These are phyloP conservation scores for Cataglyphis rosenhaueri DNA, from an alignment of 2,888 invertebrate genomes.

Conservation along the genomic window DNA sequence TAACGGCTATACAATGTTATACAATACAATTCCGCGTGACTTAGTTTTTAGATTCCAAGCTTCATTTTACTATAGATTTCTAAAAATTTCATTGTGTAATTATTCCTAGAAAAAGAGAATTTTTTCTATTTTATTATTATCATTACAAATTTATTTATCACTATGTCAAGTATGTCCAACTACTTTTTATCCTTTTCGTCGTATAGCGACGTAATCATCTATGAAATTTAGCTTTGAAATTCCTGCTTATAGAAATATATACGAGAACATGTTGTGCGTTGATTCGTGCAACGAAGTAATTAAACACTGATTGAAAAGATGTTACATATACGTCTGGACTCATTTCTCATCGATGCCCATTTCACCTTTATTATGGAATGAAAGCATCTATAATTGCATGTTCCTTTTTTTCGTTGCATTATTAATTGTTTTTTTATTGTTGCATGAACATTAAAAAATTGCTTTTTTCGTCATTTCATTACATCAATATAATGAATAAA, in stretches of 20 bases:
- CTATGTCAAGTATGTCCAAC: background rate
- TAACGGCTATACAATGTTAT: background rate
- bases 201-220: background rate
- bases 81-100: background rate
- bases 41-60: background rate
- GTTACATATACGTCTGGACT: background rate
- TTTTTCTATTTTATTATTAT: background rate
- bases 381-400: constrained; percentile 24
- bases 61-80: background rate
- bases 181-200: background rate
- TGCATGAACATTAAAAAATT: constrained; percentile 28
- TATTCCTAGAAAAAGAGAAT: background rate
- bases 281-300: background rate
- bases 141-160: background rate
- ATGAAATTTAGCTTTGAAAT: constrained; percentile 22
- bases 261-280: background rate
- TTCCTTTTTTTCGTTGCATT: background rate
- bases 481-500: background rate
- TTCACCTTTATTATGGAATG: background rate
- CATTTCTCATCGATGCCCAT: background rate
- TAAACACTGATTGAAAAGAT: constrained; percentile 1
- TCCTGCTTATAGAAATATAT: constrained; percentile 13
- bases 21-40: background rate
- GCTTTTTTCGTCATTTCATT: background rate
- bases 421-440: background rate